These are phyloP conservation scores for Chromis chromis DNA, from an alignment of 2,797 vertebrate species.

Conservation along the genomic window DNA sequence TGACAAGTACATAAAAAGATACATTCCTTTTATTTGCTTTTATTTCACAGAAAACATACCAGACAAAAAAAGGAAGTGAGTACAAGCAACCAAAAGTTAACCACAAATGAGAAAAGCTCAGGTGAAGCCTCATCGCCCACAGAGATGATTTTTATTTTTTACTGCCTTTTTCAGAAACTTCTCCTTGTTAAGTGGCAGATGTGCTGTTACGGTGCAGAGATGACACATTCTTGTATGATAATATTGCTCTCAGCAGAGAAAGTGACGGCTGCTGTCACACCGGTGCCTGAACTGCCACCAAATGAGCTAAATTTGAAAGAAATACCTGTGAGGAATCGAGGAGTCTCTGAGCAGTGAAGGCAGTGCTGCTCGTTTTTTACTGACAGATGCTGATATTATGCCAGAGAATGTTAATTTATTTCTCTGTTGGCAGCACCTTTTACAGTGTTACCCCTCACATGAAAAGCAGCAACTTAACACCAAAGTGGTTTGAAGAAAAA, in stretches of 20 bases:
- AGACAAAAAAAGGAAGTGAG: conserved; percentile 48
- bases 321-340: conserved; percentile 6
- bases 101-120: conserved; percentile 21
- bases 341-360: conserved; percentile 4
- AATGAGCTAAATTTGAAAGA: conserved; percentile 25
- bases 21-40: conserved; percentile 76
- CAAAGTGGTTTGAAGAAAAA: conserved; percentile 2
- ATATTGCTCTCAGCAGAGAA: conserved; percentile 48
- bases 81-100: conserved; percentile 32
- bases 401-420: background rate
- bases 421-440: conserved; percentile 8
- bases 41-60: conserved; percentile 65
- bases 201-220: conserved; percentile 27
- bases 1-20: conserved; percentile 67
- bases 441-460: conserved; percentile 16
- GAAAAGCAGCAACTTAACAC: conserved; percentile 34
- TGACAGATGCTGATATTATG: conserved; percentile 1
- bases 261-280: conserved; percentile 29
- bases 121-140: conserved; percentile 15
- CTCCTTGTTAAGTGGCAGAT: conserved; percentile 16
- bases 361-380: conserved; percentile 6
- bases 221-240: conserved; percentile 13
- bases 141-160: conserved; percentile 4
- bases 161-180: conserved; percentile 26
- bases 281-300: conserved; percentile 20